phyloP scores from a whole-genome alignment of 2,888 invertebrate genomes.

The Temnothorax unifasciatus region DNA sequence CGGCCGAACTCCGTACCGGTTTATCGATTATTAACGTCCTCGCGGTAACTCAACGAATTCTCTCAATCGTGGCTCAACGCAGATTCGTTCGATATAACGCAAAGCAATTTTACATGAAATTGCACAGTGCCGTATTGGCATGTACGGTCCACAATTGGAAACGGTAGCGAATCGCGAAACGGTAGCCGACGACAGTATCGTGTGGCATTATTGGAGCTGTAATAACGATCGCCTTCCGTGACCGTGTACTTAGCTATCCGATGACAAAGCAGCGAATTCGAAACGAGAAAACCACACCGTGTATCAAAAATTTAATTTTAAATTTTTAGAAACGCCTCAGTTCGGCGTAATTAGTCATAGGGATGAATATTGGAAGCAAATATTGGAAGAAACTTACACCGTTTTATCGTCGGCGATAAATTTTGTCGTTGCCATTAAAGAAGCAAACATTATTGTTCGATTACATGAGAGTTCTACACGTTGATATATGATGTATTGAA shows the following conservation, averaged over 20 bases:
- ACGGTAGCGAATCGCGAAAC: slow-evolving; percentile 3
- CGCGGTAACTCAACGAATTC: neutral
- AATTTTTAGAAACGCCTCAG: slow-evolving; percentile 40
- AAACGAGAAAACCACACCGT: slow-evolving; percentile 11
- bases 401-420: neutral
- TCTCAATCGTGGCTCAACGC: neutral
- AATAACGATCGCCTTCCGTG: slow-evolving; percentile 28
- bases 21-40: slow-evolving; percentile 15
- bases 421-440: neutral
- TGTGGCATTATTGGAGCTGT: slow-evolving; percentile 9
- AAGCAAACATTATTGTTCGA: slow-evolving; percentile 5
- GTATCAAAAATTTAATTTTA: slow-evolving; percentile 3
- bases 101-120: slow-evolving; percentile 21
- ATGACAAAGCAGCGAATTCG: slow-evolving; percentile 23
- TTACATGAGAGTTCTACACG: neutral
- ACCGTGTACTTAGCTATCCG: slow-evolving; percentile 17
- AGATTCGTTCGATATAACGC: neutral
- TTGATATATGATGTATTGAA: neutral
- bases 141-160: neutral
- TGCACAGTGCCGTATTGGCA: neutral
- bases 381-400: slow-evolving; percentile 35
- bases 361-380: slow-evolving; percentile 50
- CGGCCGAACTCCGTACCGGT: neutral
- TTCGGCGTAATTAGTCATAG: slow-evolving; percentile 7
- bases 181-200: slow-evolving; percentile 9